A percentile compares a stretch with the other conserved stretches of the same genome.
These are phyloP conservation scores for Trachelipus rathkii DNA, from an alignment of 1,140 invertebrate genomes.

Conservation along the genomic window DNA sequence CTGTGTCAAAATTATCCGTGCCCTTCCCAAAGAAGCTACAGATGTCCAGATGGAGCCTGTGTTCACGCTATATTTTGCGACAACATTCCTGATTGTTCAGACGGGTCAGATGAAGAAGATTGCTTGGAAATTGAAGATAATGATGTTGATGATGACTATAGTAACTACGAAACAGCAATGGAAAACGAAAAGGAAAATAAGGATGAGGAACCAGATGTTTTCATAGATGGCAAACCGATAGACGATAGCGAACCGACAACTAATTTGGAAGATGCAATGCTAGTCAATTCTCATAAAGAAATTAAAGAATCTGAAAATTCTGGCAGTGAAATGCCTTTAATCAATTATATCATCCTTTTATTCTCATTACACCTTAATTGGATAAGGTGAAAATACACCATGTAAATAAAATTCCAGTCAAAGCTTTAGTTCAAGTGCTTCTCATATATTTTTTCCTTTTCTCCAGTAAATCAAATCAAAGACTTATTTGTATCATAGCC, in stretches of 20 bases:
- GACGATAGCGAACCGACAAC: neutral
- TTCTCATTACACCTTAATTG: no score
- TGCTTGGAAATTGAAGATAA: slow-evolving; percentile 19
- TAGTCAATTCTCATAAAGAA: neutral
- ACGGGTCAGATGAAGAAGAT: slow-evolving; percentile 38
- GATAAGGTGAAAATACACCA: no score
- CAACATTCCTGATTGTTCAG: slow-evolving; percentile 29
- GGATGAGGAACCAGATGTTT: neutral
- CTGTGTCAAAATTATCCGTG: slow-evolving; percentile 26
- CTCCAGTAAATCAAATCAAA: no score
- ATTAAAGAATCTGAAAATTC: neutral
- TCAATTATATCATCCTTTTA: no score
- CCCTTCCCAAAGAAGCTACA: slow-evolving; percentile 22
- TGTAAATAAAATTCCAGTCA: no score
- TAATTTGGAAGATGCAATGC: neutral
- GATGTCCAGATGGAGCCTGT: slow-evolving; percentile 30
- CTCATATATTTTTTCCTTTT: no score
- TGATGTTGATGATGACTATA: slow-evolving; percentile 9
- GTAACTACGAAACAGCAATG: neutral
- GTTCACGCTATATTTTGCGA: slow-evolving; percentile 30
- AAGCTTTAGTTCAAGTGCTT: no score
- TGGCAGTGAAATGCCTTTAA: no score
- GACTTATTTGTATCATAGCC: no score
- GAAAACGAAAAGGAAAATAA: neutral
- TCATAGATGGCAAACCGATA: neutral